Evolutionary conservation across 30 jellyfish, hydroid and myxozoan genomes (phyloP), one percentile per base, ranked within the genome.

Genomic region (Euphysa ruthae): DNA sequence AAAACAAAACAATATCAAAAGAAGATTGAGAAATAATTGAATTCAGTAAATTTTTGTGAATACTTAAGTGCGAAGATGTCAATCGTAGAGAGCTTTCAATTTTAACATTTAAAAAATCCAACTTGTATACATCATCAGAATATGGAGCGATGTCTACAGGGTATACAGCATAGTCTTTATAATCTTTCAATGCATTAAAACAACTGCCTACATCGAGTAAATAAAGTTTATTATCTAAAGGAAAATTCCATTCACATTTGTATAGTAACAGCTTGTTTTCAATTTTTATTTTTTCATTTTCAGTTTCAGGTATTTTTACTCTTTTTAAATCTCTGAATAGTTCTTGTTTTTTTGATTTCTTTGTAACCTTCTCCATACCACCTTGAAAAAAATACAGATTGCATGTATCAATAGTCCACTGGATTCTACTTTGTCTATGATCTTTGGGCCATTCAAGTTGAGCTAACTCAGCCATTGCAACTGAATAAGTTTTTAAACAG

Each of bases 181-280:
- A 76, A 32, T 76, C 64, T 8, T 32, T 23, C 69, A 84, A 84
- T 26, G 95, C 92, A 42, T 84, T 77, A 64, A 42, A 84, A 49
- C 95, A 84, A 62, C 95, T 84, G 16, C 95, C 95, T 75, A 77
- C 95, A 63, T 84, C 95, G 21, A 84, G 89, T 35, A 84, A 61
- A 5, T 15, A 25, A 16, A 66, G 35, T 38, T 73, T 43, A 32
- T 61, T 49, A n/a, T 43, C 43, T 20, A 16, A 71, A 35, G 43
- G 18, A 4, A 75, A 18, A 4, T 38, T 38, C 23, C 70, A 18
- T 15, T 22, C 26, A 49, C 30, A 24, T 14, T 4, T 69, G 6
- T 25, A 7, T 13, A 0, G 27, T 22, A 2, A 4, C 4, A 51
- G 32, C 7, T 12, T 24, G 25, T 20, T 38, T 1, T 38, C 21